Percentiles rank a stretch among this genome's conserved stretches.
These are phyloP conservation scores for Yoshiicerus persimilis DNA, from an alignment of 1,140 invertebrate species.

Conservation along the genomic window DNA sequence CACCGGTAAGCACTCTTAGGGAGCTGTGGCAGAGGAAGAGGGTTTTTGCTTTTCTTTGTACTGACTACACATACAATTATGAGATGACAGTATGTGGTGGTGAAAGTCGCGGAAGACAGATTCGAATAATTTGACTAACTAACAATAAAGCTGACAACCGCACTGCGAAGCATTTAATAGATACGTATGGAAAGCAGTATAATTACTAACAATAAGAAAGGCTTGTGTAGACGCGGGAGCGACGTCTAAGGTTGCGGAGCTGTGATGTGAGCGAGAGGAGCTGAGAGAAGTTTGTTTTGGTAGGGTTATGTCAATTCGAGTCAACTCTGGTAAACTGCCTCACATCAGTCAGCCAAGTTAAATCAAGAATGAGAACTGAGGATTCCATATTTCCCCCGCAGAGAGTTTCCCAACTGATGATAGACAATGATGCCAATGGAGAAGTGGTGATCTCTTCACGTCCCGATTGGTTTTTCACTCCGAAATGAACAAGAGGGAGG, in stretches of 20 bases:
- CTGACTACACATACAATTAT: background rate
- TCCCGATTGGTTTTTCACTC: slow-evolving; percentile 46
- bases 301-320: background rate
- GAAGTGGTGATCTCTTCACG: slow-evolving; percentile 31
- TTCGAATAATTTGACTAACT: background rate
- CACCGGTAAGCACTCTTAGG: background rate
- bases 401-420: slow-evolving; percentile 38
- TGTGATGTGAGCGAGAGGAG: no score
- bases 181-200: no score
- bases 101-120: background rate
- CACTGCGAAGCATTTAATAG: no score
- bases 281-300: background rate
- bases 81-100: background rate
- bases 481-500: slow-evolving; percentile 48
- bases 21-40: no score
- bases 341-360: background rate
- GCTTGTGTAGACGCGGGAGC: no score
- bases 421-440: slow-evolving; percentile 44
- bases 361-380: slow-evolving; percentile 18
- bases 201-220: no score
- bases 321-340: background rate
- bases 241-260: no score
- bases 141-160: no score
- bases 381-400: slow-evolving; percentile 39
- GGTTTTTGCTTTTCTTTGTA: background rate